Conservation (phyloP, 2,888 invertebrate genomes). For the Eupeodes latifasciatus region DNA sequence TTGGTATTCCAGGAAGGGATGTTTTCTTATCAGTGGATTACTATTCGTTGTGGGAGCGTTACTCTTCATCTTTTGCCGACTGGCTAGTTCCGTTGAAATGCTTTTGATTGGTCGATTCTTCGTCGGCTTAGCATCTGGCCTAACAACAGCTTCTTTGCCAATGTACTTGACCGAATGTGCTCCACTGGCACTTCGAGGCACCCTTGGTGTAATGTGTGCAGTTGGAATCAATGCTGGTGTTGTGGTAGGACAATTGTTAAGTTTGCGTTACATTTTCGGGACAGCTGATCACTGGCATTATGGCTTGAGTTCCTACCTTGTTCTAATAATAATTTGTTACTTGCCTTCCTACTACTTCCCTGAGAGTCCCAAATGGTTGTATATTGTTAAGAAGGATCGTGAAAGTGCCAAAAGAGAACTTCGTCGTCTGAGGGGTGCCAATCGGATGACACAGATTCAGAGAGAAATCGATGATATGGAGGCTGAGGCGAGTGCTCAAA, state of each 20-base stretch:
- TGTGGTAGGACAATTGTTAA: constrained; percentile 83
- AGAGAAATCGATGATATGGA: constrained; percentile 88
- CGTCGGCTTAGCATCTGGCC: constrained; percentile 91
- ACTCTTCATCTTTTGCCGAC: constrained; percentile 88
- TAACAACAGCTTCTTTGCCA: constrained; percentile 94
- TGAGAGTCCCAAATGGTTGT: constrained; percentile 95
- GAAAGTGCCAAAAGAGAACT: constrained; percentile 88
- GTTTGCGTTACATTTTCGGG: constrained; percentile 84
- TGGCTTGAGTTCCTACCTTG: constrained; percentile 89
- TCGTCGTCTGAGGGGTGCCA: constrained; percentile 87
- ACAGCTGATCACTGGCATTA: constrained; percentile 91
- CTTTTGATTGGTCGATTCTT: constrained; percentile 91
- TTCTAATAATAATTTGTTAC: constrained; percentile 89
- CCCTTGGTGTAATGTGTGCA: constrained; percentile 91
- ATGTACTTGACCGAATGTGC: constrained; percentile 96
- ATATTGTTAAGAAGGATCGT: constrained; percentile 88
- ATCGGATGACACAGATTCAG: constrained; percentile 84
- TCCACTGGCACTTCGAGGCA: constrained; percentile 91
- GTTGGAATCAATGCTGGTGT: constrained; percentile 84
- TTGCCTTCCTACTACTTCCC: constrained; percentile 89
- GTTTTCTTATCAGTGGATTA: constrained; percentile 89
- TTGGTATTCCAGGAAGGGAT: constrained; percentile 87
- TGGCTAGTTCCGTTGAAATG: constrained; percentile 90
- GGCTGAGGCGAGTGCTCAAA: constrained; percentile 84
- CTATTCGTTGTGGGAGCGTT: constrained; percentile 89